phyloP scores from a whole-genome alignment of 2,113 vertebrate genomes.

The Silurus glanis region DNA sequence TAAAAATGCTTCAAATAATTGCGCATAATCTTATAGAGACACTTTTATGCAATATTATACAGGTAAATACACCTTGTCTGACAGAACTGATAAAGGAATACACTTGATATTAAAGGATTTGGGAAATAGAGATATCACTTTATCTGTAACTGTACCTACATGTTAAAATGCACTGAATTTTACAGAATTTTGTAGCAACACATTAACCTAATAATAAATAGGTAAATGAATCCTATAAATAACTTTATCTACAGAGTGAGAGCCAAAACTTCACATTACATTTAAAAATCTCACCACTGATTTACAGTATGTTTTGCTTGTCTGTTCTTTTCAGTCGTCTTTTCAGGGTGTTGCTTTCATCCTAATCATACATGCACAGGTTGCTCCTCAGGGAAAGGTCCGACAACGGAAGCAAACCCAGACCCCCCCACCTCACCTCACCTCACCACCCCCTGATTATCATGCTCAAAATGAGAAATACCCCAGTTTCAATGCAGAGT shows the following conservation, averaged over 20 bases:
- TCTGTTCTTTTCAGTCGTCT: conserved; percentile 9
- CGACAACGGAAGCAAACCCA: conserved; percentile 4
- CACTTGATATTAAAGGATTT: too few relatives aligned
- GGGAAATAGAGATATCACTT: not conserved
- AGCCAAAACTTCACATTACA: not conserved
- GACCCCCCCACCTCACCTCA: not conserved
- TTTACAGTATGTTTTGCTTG: conserved; percentile 2
- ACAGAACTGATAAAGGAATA: not conserved
- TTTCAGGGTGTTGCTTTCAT: conserved; percentile 6
- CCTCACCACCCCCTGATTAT: conserved; percentile 14
- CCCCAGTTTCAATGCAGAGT: conserved; percentile 81
- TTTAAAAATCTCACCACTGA: conserved; percentile 9
- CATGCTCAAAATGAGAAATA: conserved; percentile 80
- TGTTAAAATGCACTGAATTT: not conserved
- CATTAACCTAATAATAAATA: not conserved
- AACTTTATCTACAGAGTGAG: too few relatives aligned
- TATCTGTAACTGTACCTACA: not conserved
- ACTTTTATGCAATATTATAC: not conserved
- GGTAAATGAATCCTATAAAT: not conserved
- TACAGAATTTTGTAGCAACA: not conserved
- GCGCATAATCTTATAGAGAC: not conserved
- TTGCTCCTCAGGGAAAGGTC: conserved; percentile 60
- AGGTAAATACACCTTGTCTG: not conserved
- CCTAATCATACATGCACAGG: conserved; percentile 73
- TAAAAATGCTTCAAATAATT: not conserved